phyloP scores from a whole-genome alignment of 2,888 invertebrate genomes.

The Anodontia alba region DNA sequence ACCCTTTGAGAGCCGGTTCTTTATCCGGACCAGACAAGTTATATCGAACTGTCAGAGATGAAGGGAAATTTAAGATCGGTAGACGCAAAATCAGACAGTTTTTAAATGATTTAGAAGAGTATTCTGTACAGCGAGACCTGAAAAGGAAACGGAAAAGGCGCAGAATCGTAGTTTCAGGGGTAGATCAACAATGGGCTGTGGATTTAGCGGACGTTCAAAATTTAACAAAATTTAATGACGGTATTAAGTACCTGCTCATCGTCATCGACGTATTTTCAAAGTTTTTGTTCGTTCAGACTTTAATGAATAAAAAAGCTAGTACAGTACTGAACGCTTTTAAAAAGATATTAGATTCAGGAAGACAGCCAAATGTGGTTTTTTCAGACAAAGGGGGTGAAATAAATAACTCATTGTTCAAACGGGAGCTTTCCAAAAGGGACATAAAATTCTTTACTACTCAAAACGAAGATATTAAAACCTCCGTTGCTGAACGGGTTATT shows the following conservation, averaged over 20 bases:
- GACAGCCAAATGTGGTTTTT: conserved; percentile 23
- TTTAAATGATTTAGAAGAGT: conserved; percentile 4
- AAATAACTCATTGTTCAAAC: conserved; percentile 19
- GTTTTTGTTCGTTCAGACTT: conserved; percentile 17
- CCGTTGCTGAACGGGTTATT: conserved; percentile 31
- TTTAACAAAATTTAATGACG: conserved; percentile 24
- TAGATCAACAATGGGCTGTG: conserved; percentile 20
- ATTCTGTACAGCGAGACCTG: neutral
- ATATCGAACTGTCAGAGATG: conserved; percentile 14
- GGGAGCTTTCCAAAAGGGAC: conserved; percentile 6
- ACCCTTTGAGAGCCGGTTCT: neutral
- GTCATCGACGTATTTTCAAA: conserved; percentile 33
- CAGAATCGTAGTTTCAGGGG: conserved; percentile 15
- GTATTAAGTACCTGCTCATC: conserved; percentile 17
- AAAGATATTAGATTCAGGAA: conserved; percentile 7
- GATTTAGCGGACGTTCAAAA: conserved; percentile 27
- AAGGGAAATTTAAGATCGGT: conserved; percentile 22
- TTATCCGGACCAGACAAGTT: conserved; percentile 21
- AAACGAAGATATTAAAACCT: conserved; percentile 39
- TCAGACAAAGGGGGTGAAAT: conserved; percentile 47
- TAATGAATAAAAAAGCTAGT: conserved; percentile 18
- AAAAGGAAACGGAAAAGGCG: conserved; percentile 22
- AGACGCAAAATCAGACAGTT: conserved; percentile 16
- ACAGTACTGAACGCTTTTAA: conserved; percentile 19
- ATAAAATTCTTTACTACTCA: conserved; percentile 30